These are phyloP conservation scores for Nemapogon koenigi DNA, from an alignment of 2,888 invertebrate genomes.

Conservation along the genomic window DNA sequence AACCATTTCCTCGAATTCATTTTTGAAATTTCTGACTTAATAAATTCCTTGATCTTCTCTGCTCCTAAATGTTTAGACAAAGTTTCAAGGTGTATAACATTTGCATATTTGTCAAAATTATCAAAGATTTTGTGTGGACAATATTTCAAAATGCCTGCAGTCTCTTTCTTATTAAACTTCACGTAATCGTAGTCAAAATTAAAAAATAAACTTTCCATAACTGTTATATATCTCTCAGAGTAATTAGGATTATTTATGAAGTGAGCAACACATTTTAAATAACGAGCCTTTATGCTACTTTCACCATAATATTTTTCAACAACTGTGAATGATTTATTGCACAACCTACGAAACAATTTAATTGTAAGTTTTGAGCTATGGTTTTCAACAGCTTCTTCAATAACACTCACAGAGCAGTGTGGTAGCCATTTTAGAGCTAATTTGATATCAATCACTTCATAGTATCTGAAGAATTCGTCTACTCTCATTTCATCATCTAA, in stretches of 20 bases:
- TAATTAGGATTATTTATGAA: too few relatives aligned
- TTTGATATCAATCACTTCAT: constrained; percentile 22
- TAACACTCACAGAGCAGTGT: constrained; percentile 29
- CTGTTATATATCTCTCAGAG: constrained; percentile 24
- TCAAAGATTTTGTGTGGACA: constrained; percentile 24
- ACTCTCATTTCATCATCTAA: constrained; percentile 33
- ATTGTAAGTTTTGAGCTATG: constrained; percentile 17
- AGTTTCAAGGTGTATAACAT: constrained; percentile 27
- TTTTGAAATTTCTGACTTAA: constrained; percentile 22
- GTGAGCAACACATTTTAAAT: constrained; percentile 4
- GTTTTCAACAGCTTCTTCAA: constrained; percentile 26
- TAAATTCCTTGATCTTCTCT: constrained; percentile 30
- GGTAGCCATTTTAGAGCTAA: constrained; percentile 36
- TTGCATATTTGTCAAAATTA: constrained; percentile 28
- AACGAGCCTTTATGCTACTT: background rate
- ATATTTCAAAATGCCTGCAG: constrained; percentile 29
- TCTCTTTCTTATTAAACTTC: constrained; percentile 24
- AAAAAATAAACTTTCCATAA: constrained; percentile 22
- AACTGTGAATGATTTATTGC: constrained; percentile 22
- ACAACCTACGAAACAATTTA: constrained; percentile 27
- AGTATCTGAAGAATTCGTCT: constrained; percentile 33
- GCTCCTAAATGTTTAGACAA: constrained; percentile 32
- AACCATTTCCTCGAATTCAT: constrained; percentile 17
- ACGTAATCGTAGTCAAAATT: constrained; percentile 16
- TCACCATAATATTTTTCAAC: constrained; percentile 20